Percentiles rank a stretch among this genome's conserved stretches.
phyloP scores from a whole-genome alignment of 2,113 vertebrate genomes.

The Aldabrachelys gigantea region DNA sequence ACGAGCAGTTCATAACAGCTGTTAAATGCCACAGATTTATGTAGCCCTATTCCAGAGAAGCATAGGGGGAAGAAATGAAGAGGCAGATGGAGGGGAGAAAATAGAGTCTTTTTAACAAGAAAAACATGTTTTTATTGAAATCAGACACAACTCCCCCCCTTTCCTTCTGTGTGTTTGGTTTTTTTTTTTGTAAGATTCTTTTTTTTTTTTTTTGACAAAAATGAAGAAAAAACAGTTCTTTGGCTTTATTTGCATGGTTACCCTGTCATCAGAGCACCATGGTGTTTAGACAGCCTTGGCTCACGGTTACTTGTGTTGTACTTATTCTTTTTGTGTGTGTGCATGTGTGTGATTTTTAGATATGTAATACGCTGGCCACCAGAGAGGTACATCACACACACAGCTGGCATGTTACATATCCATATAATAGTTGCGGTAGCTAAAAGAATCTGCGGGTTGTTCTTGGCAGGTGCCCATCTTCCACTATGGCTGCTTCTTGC shows the following conservation, averaged over 20 bases:
- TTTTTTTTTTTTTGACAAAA: background rate
- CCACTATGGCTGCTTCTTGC: background rate
- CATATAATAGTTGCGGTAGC: background rate
- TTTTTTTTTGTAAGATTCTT: background rate
- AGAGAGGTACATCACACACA: background rate
- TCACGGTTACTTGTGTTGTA: background rate
- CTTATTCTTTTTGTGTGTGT: background rate
- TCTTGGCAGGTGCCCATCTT: background rate
- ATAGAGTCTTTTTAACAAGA: background rate
- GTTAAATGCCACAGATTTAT: background rate
- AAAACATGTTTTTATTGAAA: slow-evolving; percentile 36
- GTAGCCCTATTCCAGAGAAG: background rate
- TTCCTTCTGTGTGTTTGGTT: background rate
- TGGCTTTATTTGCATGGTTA: background rate
- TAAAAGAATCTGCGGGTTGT: background rate
- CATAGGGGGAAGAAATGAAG: background rate
- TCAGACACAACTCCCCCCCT: background rate
- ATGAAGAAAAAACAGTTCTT: background rate
- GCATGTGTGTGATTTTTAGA: background rate
- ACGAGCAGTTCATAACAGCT: background rate
- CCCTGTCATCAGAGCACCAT: background rate
- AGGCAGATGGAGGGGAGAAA: background rate
- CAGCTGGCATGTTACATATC: too few relatives aligned
- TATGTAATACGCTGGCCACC: background rate
- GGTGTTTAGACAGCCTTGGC: background rate